phyloP scores from a whole-genome alignment of 2,888 invertebrate species.

The Plagodis pulveraria region DNA sequence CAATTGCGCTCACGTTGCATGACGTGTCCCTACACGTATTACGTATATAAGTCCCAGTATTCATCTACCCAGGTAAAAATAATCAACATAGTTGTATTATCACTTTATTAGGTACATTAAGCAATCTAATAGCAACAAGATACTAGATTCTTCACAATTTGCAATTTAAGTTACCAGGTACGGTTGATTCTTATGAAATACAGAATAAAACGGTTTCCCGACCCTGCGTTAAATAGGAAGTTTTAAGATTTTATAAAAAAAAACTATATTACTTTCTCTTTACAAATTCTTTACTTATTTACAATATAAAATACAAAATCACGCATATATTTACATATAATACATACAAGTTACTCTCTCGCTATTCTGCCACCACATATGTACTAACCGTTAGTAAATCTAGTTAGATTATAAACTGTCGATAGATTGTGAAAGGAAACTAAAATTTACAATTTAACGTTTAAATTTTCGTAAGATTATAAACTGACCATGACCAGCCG shows the following conservation, averaged over 20 bases:
- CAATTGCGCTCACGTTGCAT: no score
- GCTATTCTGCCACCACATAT: no score
- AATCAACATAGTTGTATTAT: constrained; percentile 5
- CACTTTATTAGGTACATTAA: constrained; percentile 5
- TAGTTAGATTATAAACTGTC: no score
- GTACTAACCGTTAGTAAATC: no score
- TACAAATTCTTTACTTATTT: constrained; percentile 3
- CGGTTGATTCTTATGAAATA: constrained; percentile 7
- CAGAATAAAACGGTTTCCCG: constrained; percentile 3
- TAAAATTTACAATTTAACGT: no score
- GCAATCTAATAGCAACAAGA: not conserved
- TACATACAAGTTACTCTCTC: not conserved
- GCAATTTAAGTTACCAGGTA: not conserved
- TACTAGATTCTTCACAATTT: constrained; percentile 1
- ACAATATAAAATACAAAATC: not conserved
- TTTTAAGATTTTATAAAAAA: constrained; percentile 1
- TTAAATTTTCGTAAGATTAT: no score
- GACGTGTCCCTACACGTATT: no score
- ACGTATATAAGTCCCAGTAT: no score
- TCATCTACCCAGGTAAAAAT: no score
- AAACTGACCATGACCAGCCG: no score
- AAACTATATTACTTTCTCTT: not conserved
- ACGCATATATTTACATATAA: not conserved
- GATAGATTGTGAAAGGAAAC: no score
- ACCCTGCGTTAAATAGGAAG: constrained; percentile 4